Evolutionary conservation across 2,113 vertebrate species (phyloP).

Genomic region (Scatophagus argus): DNA sequence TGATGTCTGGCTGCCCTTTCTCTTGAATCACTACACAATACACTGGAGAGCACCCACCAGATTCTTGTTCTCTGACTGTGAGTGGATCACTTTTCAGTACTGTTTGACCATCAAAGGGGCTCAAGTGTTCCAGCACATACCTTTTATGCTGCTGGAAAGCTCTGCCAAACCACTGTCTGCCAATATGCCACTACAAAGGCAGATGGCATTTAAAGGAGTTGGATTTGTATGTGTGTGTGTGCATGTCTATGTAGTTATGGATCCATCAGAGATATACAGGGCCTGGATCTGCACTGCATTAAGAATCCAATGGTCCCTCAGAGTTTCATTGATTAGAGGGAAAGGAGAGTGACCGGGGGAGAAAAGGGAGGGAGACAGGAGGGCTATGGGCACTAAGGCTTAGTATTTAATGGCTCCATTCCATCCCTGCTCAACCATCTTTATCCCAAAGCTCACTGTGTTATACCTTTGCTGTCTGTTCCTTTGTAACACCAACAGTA

Average conservation of each 20-base stretch:
- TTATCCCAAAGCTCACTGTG: constrained; percentile 22
- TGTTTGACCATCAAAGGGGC: constrained; percentile 65
- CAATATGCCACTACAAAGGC: constrained; percentile 54
- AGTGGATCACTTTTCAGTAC: constrained; percentile 61
- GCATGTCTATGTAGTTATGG: neutral
- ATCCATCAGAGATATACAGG: constrained; percentile 40
- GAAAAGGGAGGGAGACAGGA: constrained; percentile 15
- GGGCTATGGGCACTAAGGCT: constrained; percentile 21
- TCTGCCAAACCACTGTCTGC: constrained; percentile 37
- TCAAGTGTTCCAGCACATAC: constrained; percentile 63
- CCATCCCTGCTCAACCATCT: constrained; percentile 23
- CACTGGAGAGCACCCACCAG: constrained; percentile 60
- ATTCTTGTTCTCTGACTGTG: constrained; percentile 57
- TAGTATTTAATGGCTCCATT: constrained; percentile 51
- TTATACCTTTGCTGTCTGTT: neutral
- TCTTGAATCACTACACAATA: constrained; percentile 66
- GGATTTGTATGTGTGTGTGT: neutral
- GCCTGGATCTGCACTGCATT: constrained; percentile 49
- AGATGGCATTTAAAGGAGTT: constrained; percentile 48
- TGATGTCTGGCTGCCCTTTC: constrained; percentile 65
- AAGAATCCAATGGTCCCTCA: constrained; percentile 50
- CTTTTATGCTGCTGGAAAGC: constrained; percentile 53
- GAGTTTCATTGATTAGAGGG: constrained; percentile 54
- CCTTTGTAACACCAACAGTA: neutral
- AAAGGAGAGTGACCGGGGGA: constrained; percentile 12